Evolutionary conservation across 2,888 invertebrate species (phyloP).

Genomic region (Bruchidius siliquastri): DNA sequence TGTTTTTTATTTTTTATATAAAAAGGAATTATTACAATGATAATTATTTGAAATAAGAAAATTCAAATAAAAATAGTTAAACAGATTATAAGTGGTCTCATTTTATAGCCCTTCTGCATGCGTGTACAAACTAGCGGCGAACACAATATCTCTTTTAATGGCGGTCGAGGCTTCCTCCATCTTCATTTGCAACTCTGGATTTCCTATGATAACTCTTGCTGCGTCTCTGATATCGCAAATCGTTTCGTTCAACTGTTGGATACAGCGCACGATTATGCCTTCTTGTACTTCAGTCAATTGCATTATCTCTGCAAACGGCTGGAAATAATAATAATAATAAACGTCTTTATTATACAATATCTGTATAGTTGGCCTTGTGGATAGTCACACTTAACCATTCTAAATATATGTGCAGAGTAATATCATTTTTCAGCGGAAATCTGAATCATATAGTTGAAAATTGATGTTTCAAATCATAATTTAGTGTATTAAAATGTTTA

Average conservation of each 20-base stretch:
- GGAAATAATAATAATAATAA: conserved; percentile 17
- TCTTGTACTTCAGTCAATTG: conserved; percentile 91
- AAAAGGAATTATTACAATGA: not conserved
- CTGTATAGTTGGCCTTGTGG: too few species aligned
- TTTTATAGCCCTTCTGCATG: conserved; percentile 37
- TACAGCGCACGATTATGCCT: conserved; percentile 95
- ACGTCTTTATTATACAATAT: too few species aligned
- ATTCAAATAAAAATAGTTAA: not conserved
- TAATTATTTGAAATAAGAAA: conserved; percentile 1
- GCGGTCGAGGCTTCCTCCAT: conserved; percentile 92
- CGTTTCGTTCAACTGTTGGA: conserved; percentile 92
- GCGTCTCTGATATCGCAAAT: conserved; percentile 86
- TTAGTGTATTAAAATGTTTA: too few species aligned
- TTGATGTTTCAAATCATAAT: too few species aligned
- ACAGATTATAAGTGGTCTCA: not conserved
- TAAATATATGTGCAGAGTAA: too few species aligned
- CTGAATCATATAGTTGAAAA: too few species aligned
- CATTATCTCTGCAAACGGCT: conserved; percentile 93
- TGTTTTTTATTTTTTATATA: conserved; percentile 1
- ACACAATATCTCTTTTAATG: conserved; percentile 96
- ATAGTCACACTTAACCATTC: too few species aligned
- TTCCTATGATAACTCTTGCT: conserved; percentile 81
- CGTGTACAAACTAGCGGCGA: conserved; percentile 94
- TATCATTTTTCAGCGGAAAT: too few species aligned
- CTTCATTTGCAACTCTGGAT: conserved; percentile 84